Conservation (phyloP, 1,140 invertebrate genomes). For the Coelopa frigida region DNA sequence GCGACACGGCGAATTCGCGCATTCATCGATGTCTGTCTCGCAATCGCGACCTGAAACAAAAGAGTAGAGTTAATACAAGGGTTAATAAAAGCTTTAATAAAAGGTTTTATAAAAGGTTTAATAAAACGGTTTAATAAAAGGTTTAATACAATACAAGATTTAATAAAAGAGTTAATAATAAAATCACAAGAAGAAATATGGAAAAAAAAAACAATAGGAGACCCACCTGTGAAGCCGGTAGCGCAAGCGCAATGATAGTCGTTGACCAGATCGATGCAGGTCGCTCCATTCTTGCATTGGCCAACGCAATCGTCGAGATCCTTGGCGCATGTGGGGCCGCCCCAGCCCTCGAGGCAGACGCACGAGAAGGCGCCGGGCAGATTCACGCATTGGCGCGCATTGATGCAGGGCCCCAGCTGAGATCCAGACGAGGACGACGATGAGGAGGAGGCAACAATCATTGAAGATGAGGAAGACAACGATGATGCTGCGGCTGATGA, state of each 20-base stretch:
- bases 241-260: constrained; percentile 75
- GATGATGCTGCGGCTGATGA: constrained; percentile 25
- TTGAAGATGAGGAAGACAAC: constrained; percentile 9
- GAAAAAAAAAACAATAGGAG: constrained; percentile 2
- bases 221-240: constrained; percentile 66
- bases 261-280: constrained; percentile 70
- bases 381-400: constrained; percentile 72
- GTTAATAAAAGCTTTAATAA: constrained; percentile 9
- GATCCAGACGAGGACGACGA: constrained; percentile 21
- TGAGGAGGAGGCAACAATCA: constrained; percentile 11
- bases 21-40: constrained; percentile 64
- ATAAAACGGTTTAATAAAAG: constrained; percentile 3
- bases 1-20: constrained; percentile 63
- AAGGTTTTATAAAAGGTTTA: not conserved
- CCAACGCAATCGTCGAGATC: constrained; percentile 85
- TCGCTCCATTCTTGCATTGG: constrained; percentile 71
- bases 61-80: not conserved
- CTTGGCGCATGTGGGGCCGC: constrained; percentile 74
- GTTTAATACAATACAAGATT: constrained; percentile 1
- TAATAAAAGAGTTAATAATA: constrained; percentile 11
- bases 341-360: constrained; percentile 76
- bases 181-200: not conserved
- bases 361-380: constrained; percentile 77
- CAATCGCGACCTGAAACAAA: constrained; percentile 54
- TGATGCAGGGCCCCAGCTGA: constrained; percentile 64